Percentiles rank a stretch among this genome's conserved stretches.
These are phyloP conservation scores for Nerophis lumbriciformis DNA, from an alignment of 2,113 vertebrate genomes.

Conservation along the genomic window DNA sequence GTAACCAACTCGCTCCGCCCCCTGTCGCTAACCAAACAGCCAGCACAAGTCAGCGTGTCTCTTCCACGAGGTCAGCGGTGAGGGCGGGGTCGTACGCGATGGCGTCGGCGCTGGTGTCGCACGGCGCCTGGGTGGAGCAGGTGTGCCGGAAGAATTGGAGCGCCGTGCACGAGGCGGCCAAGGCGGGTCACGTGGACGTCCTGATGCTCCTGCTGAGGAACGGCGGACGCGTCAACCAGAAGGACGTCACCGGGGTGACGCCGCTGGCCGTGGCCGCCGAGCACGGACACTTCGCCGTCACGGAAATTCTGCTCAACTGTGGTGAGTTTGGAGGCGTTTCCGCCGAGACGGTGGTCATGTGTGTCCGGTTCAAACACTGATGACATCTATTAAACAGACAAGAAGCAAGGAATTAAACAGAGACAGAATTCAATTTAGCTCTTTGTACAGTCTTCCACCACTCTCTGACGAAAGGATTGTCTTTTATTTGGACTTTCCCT, in stretches of 20 bases:
- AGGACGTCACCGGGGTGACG: constrained; percentile 74
- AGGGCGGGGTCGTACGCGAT: constrained; percentile 69
- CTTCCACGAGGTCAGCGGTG: constrained; percentile 62
- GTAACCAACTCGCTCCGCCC: constrained; percentile 52
- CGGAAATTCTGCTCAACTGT: constrained; percentile 80
- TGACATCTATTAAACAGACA: too few relatives aligned
- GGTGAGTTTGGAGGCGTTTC: constrained; percentile 47
- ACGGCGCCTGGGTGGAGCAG: constrained; percentile 73
- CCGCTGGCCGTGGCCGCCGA: constrained; percentile 76
- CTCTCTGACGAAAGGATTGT: too few relatives aligned
- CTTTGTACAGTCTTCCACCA: too few relatives aligned
- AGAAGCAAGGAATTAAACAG: too few relatives aligned
- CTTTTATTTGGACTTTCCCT: too few relatives aligned
- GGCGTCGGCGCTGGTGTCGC: constrained; percentile 65
- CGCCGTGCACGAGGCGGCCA: constrained; percentile 80
- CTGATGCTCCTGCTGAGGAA: constrained; percentile 74
- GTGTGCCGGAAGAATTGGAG: constrained; percentile 74
- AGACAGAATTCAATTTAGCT: too few relatives aligned
- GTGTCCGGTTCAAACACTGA: not conserved
- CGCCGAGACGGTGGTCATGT: too few relatives aligned
- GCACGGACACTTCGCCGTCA: constrained; percentile 71
- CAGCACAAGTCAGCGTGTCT: not conserved
- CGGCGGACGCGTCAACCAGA: constrained; percentile 69
- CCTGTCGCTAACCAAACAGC: too few relatives aligned
- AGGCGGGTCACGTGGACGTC: constrained; percentile 69